Percentiles rank a stretch among this genome's conserved stretches.
phyloP scores from a whole-genome alignment of 2,113 vertebrate genomes.

The Motacilla alba region DNA sequence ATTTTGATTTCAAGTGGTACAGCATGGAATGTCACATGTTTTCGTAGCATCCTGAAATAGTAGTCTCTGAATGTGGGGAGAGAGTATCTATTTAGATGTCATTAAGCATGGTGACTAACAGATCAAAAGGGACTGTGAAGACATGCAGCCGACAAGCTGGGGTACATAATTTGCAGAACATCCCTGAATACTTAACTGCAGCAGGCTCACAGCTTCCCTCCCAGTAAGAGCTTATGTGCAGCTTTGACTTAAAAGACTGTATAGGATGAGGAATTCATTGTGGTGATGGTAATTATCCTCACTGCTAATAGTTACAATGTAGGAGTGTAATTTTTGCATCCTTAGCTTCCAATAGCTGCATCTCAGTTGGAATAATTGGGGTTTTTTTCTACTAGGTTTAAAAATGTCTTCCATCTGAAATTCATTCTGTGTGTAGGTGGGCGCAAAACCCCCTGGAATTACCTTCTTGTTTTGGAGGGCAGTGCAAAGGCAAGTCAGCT shows the following conservation, averaged over 20 bases:
- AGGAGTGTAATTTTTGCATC: background rate
- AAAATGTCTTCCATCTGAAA: background rate
- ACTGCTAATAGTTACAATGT: background rate
- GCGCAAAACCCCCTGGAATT: background rate
- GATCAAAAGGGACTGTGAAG: background rate
- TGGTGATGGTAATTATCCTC: background rate
- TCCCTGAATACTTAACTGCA: background rate
- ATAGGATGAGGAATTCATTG: background rate
- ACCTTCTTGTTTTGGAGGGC: background rate
- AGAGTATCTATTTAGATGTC: background rate
- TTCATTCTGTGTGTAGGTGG: background rate
- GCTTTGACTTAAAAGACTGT: background rate
- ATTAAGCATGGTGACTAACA: background rate
- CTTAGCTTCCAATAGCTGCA: background rate
- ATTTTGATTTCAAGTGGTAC: conserved; percentile 7
- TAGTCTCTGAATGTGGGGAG: background rate
- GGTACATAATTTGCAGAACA: background rate
- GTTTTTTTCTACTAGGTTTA: background rate
- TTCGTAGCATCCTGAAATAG: conserved; percentile 34
- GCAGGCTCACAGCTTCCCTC: background rate
- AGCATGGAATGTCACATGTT: conserved; percentile 35
- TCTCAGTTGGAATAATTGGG: background rate
- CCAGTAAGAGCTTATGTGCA: background rate
- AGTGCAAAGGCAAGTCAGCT: background rate
- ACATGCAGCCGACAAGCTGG: background rate